A percentile compares a stretch with the other conserved stretches of the same genome.
phyloP scores from a whole-genome alignment of 2,888 invertebrate genomes.

The Neoaliturus tenellus region DNA sequence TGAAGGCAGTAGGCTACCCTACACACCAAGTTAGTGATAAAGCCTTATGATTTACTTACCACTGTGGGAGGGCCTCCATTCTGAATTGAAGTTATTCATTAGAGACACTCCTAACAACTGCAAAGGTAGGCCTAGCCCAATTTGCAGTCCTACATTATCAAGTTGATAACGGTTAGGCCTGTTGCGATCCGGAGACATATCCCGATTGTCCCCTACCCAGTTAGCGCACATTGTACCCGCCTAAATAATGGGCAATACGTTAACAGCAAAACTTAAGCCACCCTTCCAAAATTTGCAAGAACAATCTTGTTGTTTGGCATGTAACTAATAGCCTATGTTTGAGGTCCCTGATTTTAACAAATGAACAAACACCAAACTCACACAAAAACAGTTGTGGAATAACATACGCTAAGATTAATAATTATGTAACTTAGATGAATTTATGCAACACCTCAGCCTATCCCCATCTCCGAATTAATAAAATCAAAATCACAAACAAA shows the following conservation, averaged over 20 bases:
- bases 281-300: neutral
- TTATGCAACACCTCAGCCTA: no score
- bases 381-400: no score
- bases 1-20: no score
- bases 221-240: neutral
- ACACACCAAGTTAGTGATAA: no score
- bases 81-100: neutral
- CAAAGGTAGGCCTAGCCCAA: constrained; percentile 23
- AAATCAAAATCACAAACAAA: no score
- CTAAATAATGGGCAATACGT: neutral
- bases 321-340: no score
- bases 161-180: neutral
- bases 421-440: no score
- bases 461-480: no score
- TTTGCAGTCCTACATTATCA: constrained; percentile 28
- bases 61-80: neutral
- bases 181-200: constrained; percentile 14
- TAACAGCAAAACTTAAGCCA: neutral
- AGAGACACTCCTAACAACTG: constrained; percentile 1
- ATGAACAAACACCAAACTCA: no score
- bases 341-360: no score
- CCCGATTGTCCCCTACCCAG: neutral
- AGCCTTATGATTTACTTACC: constrained; percentile 33
- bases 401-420: no score
- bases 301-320: neutral